Evolutionary conservation across 2,888 invertebrate species (phyloP).

Genomic region (Molanna angustata): DNA sequence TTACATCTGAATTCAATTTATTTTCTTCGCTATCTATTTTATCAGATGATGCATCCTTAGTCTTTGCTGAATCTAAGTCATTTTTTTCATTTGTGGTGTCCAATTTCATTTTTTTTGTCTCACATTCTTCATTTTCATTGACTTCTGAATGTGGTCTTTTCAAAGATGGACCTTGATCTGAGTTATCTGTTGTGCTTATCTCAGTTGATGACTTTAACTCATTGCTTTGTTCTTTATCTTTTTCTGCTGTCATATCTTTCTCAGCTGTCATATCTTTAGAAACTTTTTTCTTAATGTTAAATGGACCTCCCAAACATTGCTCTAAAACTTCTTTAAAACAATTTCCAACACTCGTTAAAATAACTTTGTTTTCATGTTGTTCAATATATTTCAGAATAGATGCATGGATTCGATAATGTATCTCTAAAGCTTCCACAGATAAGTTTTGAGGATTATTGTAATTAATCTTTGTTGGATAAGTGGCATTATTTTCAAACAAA

Average conservation of each 20-base stretch:
- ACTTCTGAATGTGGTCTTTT: constrained; percentile 36
- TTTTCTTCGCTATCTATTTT: constrained; percentile 8
- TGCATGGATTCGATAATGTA: constrained; percentile 81
- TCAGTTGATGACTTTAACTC: not conserved
- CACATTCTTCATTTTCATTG: constrained; percentile 5
- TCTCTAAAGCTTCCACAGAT: constrained; percentile 85
- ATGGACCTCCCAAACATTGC: constrained; percentile 50
- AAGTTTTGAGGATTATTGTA: constrained; percentile 80
- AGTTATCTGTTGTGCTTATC: constrained; percentile 30
- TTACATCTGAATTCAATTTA: constrained; percentile 1
- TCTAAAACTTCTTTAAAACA: constrained; percentile 59
- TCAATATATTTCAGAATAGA: constrained; percentile 86
- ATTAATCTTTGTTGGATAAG: constrained; percentile 82
- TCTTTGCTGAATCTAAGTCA: not conserved
- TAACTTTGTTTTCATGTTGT: constrained; percentile 67
- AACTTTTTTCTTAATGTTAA: constrained; percentile 40
- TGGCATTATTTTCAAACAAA: constrained; percentile 75
- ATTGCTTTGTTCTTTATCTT: constrained; percentile 18
- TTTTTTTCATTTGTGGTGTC: not conserved
- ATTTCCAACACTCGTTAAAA: constrained; percentile 58
- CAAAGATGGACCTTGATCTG: constrained; percentile 37
- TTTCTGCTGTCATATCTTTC: constrained; percentile 36
- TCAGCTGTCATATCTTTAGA: constrained; percentile 37
- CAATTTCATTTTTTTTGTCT: not conserved
- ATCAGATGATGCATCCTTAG: no score